Conservation (phyloP, 2,888 invertebrate species). For the Drosophila rellima region DNA sequence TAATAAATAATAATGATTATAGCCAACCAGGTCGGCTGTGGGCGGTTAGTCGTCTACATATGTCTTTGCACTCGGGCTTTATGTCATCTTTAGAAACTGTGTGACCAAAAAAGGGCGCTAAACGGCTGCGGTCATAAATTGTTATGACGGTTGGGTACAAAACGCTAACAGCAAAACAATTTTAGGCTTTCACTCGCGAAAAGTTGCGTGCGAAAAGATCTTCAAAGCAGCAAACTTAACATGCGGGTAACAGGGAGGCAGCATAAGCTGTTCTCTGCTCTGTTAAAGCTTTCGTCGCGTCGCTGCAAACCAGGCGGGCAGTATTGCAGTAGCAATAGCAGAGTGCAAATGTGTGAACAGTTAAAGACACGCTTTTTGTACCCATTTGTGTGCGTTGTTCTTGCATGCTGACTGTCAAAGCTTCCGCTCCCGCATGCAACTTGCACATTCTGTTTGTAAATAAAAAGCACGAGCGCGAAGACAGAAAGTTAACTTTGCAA, state of each 20-base stretch:
- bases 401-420: conserved; percentile 7
- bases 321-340: neutral
- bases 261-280: conserved; percentile 7
- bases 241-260: conserved; percentile 6
- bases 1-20: conserved; percentile 29
- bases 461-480: conserved; percentile 12
- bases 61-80: conserved; percentile 8
- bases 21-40: conserved; percentile 15
- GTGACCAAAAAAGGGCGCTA: conserved; percentile 59
- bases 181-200: conserved; percentile 70
- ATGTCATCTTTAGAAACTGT: conserved; percentile 33
- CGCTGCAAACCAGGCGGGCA: conserved; percentile 13
- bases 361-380: conserved; percentile 3
- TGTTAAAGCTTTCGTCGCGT: conserved; percentile 14
- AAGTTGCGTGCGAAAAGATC: conserved; percentile 46
- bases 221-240: neutral
- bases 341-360: conserved; percentile 7
- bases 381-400: conserved; percentile 9
- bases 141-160: conserved; percentile 38
- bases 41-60: conserved; percentile 15
- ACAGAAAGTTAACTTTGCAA: conserved; percentile 15
- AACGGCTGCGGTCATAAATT: conserved; percentile 67
- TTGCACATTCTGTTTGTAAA: conserved; percentile 20
- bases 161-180: conserved; percentile 43
- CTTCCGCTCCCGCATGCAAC: conserved; percentile 20